Evolutionary conservation across 2,888 invertebrate genomes (phyloP).

Genomic region (Oxystoma pomonae): DNA sequence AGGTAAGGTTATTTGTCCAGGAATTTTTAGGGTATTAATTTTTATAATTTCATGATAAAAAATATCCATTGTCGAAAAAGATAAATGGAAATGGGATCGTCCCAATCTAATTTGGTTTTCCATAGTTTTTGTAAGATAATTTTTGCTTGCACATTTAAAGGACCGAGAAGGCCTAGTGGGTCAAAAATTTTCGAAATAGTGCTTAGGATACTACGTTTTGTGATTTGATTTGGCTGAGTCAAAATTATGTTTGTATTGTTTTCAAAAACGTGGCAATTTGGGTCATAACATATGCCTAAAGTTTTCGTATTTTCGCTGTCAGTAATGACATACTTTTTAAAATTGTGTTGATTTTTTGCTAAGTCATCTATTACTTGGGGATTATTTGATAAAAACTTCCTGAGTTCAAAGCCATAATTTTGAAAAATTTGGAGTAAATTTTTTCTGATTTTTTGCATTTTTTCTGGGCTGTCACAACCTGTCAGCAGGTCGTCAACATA

Average conservation of each 20-base stretch:
- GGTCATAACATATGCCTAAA: conserved; percentile 22
- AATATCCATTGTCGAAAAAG: conserved; percentile 8
- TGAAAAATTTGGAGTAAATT: not conserved
- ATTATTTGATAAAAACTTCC: conserved; percentile 11
- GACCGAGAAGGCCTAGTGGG: conserved; percentile 23
- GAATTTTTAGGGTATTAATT: not conserved
- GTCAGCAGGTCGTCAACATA: conserved; percentile 10
- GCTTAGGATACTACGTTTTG: conserved; percentile 21
- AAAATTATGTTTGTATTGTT: conserved; percentile 10
- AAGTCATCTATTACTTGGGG: not conserved
- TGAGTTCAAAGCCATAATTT: conserved; percentile 7
- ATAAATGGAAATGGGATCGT: conserved; percentile 13
- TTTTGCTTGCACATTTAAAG: conserved; percentile 22
- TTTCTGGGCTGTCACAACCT: not conserved
- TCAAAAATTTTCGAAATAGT: conserved; percentile 25
- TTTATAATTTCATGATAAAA: not conserved
- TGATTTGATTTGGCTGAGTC: conserved; percentile 3
- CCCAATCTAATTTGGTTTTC: conserved; percentile 21
- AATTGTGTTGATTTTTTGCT: not conserved
- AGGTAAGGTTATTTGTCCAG: conserved; percentile 7
- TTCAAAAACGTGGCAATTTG: conserved; percentile 18
- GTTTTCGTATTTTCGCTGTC: conserved; percentile 18
- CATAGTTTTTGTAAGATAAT: conserved; percentile 25
- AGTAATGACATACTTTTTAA: conserved; percentile 5
- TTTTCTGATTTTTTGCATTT: not conserved